A percentile compares a stretch with the other conserved stretches of the same genome.
Conservation (phyloP, 2,113 vertebrate genomes). For the Oophaga pumilio region DNA sequence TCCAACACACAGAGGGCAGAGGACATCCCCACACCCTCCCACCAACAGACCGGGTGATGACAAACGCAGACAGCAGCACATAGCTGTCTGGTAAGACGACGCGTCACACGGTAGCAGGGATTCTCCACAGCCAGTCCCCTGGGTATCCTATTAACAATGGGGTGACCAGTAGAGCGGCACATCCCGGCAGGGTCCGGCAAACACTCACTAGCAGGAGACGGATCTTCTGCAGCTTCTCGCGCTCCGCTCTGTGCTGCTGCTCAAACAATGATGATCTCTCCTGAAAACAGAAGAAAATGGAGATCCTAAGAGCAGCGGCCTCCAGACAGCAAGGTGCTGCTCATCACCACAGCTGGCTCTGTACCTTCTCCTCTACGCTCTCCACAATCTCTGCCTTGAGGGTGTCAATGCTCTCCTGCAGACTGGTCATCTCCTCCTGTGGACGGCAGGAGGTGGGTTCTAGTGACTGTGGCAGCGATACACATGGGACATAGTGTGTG, state of each 20-base stretch:
- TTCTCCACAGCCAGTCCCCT: too few relatives aligned
- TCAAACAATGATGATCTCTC: conserved; percentile 84
- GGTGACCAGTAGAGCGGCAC: too few relatives aligned
- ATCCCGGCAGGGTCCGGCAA: background rate
- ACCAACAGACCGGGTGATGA: too few relatives aligned
- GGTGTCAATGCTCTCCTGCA: conserved; percentile 86
- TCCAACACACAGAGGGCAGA: too few relatives aligned
- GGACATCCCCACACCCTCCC: too few relatives aligned
- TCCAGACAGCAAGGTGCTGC: background rate
- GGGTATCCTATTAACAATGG: too few relatives aligned
- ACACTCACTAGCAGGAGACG: conserved; percentile 87
- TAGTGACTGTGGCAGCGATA: too few relatives aligned
- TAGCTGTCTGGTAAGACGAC: too few relatives aligned
- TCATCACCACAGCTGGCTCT: too few relatives aligned
- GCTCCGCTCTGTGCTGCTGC: conserved; percentile 82
- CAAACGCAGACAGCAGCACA: too few relatives aligned
- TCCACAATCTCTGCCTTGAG: conserved; percentile 78
- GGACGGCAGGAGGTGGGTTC: background rate
- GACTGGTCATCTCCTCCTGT: conserved; percentile 91
- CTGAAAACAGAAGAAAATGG: conserved; percentile 67
- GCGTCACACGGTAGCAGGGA: too few relatives aligned
- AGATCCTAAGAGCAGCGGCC: background rate
- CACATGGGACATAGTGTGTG: too few relatives aligned
- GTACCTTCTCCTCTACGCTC: conserved; percentile 81
- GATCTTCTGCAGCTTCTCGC: conserved; percentile 95